A percentile compares a stretch with the other conserved stretches of the same genome.
phyloP scores from a whole-genome alignment of 2,888 invertebrate genomes.

The Watsonalla binaria region DNA sequence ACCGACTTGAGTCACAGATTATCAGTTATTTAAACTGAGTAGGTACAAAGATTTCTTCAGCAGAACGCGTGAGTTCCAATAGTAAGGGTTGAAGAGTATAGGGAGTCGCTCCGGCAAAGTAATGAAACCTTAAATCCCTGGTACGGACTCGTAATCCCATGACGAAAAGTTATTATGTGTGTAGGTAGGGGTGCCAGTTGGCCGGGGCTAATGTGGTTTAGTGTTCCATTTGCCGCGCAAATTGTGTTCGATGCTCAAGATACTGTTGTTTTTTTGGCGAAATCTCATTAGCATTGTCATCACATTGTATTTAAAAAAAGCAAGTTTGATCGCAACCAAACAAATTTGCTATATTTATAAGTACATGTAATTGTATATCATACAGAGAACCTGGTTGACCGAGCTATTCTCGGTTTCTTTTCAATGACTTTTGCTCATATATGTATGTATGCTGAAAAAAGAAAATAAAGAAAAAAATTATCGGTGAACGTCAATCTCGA shows the following conservation, averaged over 20 bases:
- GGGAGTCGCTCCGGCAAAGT: conserved; percentile 50
- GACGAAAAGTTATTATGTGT: conserved; percentile 58
- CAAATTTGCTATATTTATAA: no score
- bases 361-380: no score
- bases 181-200: conserved; percentile 65
- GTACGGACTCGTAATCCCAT: conserved; percentile 75
- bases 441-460: no score
- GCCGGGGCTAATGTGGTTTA: conserved; percentile 75
- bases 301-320: not conserved
- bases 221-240: conserved; percentile 69
- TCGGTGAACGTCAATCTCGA: no score
- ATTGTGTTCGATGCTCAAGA: conserved; percentile 67
- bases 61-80: conserved; percentile 7
- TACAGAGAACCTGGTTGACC: no score
- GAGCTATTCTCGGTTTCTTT: no score
- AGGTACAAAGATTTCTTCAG: no score
- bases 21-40: no score
- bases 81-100: conserved; percentile 25
- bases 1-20: no score
- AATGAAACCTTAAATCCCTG: conserved; percentile 79
- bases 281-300: conserved; percentile 42
- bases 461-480: no score
- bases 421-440: no score
- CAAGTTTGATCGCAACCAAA: no score
- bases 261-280: conserved; percentile 55